phyloP scores from a whole-genome alignment of 2,797 vertebrate species.

The Falco rusticolus region DNA sequence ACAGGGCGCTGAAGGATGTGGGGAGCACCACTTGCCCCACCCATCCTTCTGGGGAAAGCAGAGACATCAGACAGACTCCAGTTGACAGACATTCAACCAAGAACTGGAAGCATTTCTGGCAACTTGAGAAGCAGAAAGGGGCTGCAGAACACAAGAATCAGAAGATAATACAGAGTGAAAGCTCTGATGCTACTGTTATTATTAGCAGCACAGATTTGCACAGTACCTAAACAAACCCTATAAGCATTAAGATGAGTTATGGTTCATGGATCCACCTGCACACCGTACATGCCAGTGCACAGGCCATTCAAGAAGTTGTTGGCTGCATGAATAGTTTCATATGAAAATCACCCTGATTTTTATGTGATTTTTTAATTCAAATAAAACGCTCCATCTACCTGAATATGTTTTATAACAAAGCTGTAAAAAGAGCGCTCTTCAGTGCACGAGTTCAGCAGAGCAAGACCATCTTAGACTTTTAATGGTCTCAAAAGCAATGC shows the following conservation, averaged over 20 bases:
- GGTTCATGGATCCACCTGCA: background rate
- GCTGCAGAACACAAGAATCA: background rate
- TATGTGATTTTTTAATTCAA: background rate
- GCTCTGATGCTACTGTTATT: background rate
- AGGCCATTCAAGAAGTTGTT: background rate
- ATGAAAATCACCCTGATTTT: background rate
- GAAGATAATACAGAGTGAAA: background rate
- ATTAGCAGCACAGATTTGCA: background rate
- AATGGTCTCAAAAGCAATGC: background rate
- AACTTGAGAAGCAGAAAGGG: background rate
- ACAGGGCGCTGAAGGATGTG: fast-evolving
- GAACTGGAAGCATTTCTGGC: background rate
- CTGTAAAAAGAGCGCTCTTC: background rate
- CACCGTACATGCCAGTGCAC: background rate
- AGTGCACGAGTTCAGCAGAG: background rate
- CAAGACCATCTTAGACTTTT: background rate
- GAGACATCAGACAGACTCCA: background rate
- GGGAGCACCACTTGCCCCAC: background rate
- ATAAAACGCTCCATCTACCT: background rate
- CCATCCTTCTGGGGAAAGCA: background rate
- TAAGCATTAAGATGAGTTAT: background rate
- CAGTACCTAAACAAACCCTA: background rate
- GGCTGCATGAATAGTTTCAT: background rate
- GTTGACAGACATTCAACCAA: background rate
- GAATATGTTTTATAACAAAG: background rate